Percentiles rank a stretch among this genome's conserved stretches.
phyloP scores from a whole-genome alignment of 1,140 invertebrate species.

The Sitodiplosis mosellana region DNA sequence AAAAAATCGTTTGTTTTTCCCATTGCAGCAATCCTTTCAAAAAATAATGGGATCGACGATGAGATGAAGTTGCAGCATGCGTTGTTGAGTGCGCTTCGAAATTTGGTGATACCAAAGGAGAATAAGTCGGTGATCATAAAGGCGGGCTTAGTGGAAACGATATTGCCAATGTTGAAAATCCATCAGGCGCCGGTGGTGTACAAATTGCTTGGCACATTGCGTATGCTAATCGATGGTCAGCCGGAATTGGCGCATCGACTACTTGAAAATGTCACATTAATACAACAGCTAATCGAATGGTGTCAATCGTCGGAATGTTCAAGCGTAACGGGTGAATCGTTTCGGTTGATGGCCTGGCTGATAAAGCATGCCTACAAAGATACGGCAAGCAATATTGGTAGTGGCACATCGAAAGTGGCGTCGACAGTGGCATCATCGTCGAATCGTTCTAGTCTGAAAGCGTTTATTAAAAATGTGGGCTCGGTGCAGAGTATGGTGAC shows the following conservation, averaged over 20 bases:
- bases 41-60: constrained; percentile 33
- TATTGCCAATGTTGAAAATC: constrained; percentile 51
- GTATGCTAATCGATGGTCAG: constrained; percentile 72
- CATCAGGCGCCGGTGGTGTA: constrained; percentile 66
- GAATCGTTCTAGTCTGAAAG: constrained; percentile 30
- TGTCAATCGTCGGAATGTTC: constrained; percentile 58
- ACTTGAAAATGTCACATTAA: constrained; percentile 18
- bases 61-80: constrained; percentile 68
- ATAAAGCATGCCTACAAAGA: constrained; percentile 46
- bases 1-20: constrained; percentile 1
- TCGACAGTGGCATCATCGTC: neutral
- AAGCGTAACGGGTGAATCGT: constrained; percentile 70
- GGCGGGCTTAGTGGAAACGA: constrained; percentile 49
- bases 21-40: constrained; percentile 28
- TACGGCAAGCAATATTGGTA: constrained; percentile 1
- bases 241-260: constrained; percentile 19
- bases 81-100: constrained; percentile 58
- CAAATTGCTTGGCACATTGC: constrained; percentile 65
- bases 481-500: constrained; percentile 52
- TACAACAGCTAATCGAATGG: constrained; percentile 48
- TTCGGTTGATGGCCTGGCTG: constrained; percentile 61
- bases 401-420: constrained; percentile 3
- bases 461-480: constrained; percentile 41
- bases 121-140: constrained; percentile 59
- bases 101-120: constrained; percentile 57